Percentiles rank a stretch among this genome's conserved stretches.
These are phyloP conservation scores for Eupristina koningsbergeri DNA, from an alignment of 1,140 invertebrate genomes.

Conservation along the genomic window DNA sequence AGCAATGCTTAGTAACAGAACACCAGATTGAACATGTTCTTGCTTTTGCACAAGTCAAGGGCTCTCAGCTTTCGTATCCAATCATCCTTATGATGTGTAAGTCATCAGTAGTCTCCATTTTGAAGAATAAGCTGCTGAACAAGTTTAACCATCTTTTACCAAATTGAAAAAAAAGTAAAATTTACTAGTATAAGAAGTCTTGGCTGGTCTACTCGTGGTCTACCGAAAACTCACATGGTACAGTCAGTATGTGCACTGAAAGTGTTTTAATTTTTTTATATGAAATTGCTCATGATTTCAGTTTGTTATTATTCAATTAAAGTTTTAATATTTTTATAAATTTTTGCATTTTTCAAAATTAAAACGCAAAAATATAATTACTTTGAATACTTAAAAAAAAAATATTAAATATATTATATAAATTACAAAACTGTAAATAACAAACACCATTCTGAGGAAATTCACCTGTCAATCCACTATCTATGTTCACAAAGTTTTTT, in stretches of 20 bases:
- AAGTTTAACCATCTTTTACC: slow-evolving; percentile 73
- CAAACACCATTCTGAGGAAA: slow-evolving; percentile 26
- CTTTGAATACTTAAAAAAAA: background rate
- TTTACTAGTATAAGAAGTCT: slow-evolving; percentile 63
- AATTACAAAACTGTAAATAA: slow-evolving; percentile 9
- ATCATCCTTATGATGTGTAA: slow-evolving; percentile 33
- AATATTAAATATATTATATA: background rate
- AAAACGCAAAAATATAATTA: background rate
- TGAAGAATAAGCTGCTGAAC: slow-evolving; percentile 70
- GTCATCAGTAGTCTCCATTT: slow-evolving; percentile 71
- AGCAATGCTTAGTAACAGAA: slow-evolving; percentile 69
- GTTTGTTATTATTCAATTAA: slow-evolving; percentile 51
- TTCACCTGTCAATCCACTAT: slow-evolving; percentile 29
- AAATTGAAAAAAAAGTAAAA: slow-evolving; percentile 62
- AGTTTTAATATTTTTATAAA: slow-evolving; percentile 33
- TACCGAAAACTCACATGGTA: slow-evolving; percentile 73
- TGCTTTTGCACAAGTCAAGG: slow-evolving; percentile 67
- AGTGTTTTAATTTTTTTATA: slow-evolving; percentile 51
- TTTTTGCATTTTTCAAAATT: background rate
- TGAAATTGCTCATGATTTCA: slow-evolving; percentile 61
- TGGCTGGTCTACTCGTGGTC: slow-evolving; percentile 70
- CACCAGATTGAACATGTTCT: slow-evolving; percentile 69
- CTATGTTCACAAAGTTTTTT: slow-evolving; percentile 1
- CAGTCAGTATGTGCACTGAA: slow-evolving; percentile 68
- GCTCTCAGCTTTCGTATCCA: slow-evolving; percentile 55